Evolutionary conservation across 2,888 invertebrate species (phyloP), one percentile per base, ranked within the genome.

Genomic region (Chalcosyrphus nemorum): DNA sequence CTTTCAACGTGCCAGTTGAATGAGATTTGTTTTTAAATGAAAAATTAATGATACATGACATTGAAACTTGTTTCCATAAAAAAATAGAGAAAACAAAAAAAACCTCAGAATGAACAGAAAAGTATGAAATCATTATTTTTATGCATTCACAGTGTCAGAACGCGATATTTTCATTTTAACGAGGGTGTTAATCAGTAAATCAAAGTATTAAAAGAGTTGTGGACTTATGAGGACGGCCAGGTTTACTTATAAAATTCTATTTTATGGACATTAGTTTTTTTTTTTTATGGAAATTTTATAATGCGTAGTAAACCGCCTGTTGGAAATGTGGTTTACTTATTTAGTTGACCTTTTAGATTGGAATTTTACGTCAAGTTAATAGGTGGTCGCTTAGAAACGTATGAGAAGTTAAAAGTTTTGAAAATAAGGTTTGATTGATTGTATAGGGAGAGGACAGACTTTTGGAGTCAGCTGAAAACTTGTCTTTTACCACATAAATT

Each of bases 1-100:
- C 38, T n/a, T n/a, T 24, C 24, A 41, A 38, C 19, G 52, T 52
- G 59, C 27, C 41, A 24, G n/a, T 3, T 52, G 66, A 50, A 50
- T 65, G 27, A 17, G 70, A 32, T 21, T 63, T 27, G 24, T 43
- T 19, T 9, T 61, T 17, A 3, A 61, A 59, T 65, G 59, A 27
- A 54, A 56, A 76, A 32, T 59, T 76, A 59, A 76, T 68, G 66
- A 59, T 68, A 52, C 75, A 43, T 76, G 75, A 52, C 75, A 66
- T 76, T 76, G 66, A 59, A 59, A 59, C 45, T 17, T 19, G 56
- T 56, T 56, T 56, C 35, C 19, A 56, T 35, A 15, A 5, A 43
- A 41, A 59, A 4, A 41, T 13, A 24, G 1, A 41, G 41, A 29
- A 52, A 47, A 19, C 0, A 13, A 24, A 24, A 21, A 50, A 24